These are phyloP conservation scores for Passerina amoena DNA, from an alignment of 2,113 vertebrate genomes.

Conservation along the genomic window DNA sequence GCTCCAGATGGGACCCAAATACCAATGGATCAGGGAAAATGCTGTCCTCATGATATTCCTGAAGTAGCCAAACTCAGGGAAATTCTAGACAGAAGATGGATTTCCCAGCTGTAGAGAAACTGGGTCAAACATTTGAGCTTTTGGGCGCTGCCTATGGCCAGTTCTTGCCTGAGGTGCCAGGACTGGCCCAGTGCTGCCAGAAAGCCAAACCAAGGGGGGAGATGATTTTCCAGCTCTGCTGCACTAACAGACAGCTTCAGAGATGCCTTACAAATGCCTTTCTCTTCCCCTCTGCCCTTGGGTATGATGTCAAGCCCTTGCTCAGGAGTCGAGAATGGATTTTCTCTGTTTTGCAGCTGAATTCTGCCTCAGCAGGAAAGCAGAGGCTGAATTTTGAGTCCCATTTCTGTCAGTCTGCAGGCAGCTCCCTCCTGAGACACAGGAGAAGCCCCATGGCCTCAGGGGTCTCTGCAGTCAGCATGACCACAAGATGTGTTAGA, in stretches of 20 bases:
- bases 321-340: not conserved
- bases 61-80: constrained; percentile 34
- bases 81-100: constrained; percentile 44
- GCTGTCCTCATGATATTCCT: not conserved
- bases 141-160: rapidly evolving
- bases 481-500: no score
- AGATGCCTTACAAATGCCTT: not conserved
- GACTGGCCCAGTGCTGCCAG: not conserved
- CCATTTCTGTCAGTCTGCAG: not conserved
- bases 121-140: constrained; percentile 30
- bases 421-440: not conserved
- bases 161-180: not conserved
- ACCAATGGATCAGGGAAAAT: no score
- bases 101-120: constrained; percentile 45
- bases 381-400: not conserved
- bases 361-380: not conserved
- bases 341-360: not conserved
- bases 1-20: no score
- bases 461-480: no score
- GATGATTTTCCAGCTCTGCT: not conserved
- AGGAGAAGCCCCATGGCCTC: constrained; percentile 1
- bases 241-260: not conserved
- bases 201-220: not conserved
- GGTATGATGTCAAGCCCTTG: not conserved
- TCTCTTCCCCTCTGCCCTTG: not conserved